Percentiles rank a stretch among this genome's conserved stretches.
phyloP scores from a whole-genome alignment of 2,888 invertebrate genomes.

The Mycogona germanica region DNA sequence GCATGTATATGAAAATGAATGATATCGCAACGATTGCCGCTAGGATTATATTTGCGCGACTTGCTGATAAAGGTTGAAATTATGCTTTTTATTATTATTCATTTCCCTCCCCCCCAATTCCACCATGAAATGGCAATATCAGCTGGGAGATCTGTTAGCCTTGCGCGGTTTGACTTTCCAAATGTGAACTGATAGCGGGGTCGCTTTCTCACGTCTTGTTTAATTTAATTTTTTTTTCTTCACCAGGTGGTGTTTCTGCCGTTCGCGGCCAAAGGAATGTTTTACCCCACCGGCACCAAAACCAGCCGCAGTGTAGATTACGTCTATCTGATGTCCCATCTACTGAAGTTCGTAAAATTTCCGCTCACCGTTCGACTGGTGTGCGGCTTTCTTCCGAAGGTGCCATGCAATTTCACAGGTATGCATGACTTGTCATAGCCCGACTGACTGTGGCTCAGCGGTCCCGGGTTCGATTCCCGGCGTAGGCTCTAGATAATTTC shows the following conservation, averaged over 20 bases:
- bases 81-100: too few relatives aligned
- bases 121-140: background rate
- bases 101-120: too few relatives aligned
- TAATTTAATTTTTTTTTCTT: conserved; percentile 27
- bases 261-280: conserved; percentile 58
- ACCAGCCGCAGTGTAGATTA: conserved; percentile 37
- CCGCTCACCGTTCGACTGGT: conserved; percentile 48
- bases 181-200: background rate
- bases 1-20: too few relatives aligned
- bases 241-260: conserved; percentile 61
- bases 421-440: too few relatives aligned
- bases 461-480: too few relatives aligned
- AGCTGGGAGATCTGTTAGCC: background rate
- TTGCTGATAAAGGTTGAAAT: too few relatives aligned
- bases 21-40: too few relatives aligned
- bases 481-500: too few relatives aligned
- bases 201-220: background rate
- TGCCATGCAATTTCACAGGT: conserved; percentile 47
- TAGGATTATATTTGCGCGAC: too few relatives aligned
- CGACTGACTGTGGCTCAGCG: too few relatives aligned
- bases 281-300: conserved; percentile 50
- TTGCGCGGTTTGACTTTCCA: background rate
- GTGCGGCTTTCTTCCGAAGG: conserved; percentile 30
- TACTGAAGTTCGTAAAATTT: conserved; percentile 45
- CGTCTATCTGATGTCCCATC: conserved; percentile 41